A percentile compares a stretch with the other conserved stretches of the same genome.
These are phyloP conservation scores for Rhinichthys osculus DNA, from an alignment of 2,797 vertebrate species.

Conservation along the genomic window DNA sequence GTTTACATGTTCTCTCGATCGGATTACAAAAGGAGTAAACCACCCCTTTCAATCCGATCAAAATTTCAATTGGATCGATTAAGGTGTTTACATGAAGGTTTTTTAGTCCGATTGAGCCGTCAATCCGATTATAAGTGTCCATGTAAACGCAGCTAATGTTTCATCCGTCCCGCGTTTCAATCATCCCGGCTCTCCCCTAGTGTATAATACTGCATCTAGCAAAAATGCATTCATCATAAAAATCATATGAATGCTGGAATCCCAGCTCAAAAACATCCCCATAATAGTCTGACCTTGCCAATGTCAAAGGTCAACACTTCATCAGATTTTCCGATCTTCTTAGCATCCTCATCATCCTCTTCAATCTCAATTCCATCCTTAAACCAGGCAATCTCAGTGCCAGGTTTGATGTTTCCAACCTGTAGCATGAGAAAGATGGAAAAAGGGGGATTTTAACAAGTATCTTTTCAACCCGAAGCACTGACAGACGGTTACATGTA, in stretches of 20 bases:
- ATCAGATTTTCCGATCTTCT: constrained; percentile 84
- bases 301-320: constrained; percentile 91
- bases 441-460: constrained; percentile 34
- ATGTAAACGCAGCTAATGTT: no score
- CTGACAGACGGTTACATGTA: background rate
- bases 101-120: no score
- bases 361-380: constrained; percentile 92
- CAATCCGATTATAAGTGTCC: no score
- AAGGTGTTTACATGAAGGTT: no score
- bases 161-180: no score
- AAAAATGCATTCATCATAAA: constrained; percentile 17
- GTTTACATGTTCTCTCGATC: no score
- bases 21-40: no score
- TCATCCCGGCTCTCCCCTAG: no score
- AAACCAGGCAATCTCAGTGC: constrained; percentile 92
- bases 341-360: constrained; percentile 90
- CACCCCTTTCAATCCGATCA: no score
- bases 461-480: constrained; percentile 15
- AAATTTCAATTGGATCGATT: no score
- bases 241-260: constrained; percentile 2
- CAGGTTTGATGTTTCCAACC: constrained; percentile 94
- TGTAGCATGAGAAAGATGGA: constrained; percentile 62
- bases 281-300: constrained; percentile 86
- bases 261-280: constrained; percentile 41
- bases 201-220: background rate